Evolutionary conservation across 2,113 vertebrate species (phyloP).

Genomic region (Pterocles gutturalis): DNA sequence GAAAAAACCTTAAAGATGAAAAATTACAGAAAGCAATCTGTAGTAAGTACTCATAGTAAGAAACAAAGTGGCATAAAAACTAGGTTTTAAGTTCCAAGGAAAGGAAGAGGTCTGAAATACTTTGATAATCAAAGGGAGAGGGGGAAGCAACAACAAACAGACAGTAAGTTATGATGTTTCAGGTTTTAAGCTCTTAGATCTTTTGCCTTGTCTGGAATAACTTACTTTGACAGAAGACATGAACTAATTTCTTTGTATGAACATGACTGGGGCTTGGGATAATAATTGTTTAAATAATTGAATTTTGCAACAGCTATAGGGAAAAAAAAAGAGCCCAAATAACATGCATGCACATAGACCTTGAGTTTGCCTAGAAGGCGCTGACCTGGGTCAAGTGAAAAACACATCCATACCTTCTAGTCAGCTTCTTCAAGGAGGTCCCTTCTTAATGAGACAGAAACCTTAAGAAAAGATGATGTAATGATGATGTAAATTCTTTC

Average conservation of each 20-base stretch:
- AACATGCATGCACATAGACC: neutral
- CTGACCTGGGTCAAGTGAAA: neutral
- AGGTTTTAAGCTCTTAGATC: neutral
- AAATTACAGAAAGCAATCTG: neutral
- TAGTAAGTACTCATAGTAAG: neutral
- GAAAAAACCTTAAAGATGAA: neutral
- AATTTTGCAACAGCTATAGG: neutral
- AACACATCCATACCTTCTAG: neutral
- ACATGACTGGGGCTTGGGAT: neutral
- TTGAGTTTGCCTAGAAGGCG: neutral
- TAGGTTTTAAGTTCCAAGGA: neutral
- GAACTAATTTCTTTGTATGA: neutral
- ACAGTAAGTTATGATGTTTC: neutral
- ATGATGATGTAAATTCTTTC: neutral
- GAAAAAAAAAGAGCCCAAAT: neutral
- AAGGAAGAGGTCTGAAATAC: neutral
- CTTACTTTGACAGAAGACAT: neutral
- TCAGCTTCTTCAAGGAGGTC: neutral
- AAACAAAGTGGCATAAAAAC: neutral
- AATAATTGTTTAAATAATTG: neutral
- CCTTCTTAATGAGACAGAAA: neutral
- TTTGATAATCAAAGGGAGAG: neutral
- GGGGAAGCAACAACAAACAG: neutral
- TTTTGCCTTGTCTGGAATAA: neutral
- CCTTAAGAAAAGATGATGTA: neutral